Conservation (phyloP, 2,113 vertebrate species). For the Pholis gunnellus region DNA sequence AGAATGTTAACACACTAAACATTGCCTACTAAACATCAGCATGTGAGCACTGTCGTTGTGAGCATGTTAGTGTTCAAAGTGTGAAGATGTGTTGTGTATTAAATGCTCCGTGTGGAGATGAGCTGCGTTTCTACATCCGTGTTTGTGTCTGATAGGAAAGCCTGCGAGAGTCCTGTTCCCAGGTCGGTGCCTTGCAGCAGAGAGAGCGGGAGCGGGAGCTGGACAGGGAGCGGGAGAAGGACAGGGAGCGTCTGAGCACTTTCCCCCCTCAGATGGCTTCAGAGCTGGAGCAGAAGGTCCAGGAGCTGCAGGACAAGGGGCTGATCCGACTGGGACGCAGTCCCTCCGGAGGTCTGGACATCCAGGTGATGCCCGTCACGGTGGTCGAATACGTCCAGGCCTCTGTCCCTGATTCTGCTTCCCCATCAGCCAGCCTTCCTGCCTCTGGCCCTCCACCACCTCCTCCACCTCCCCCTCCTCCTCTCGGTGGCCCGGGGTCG, state of each 20-base stretch:
- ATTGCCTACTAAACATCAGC: not conserved
- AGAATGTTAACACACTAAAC: not conserved
- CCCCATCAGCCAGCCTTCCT: slow-evolving; percentile 23
- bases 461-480: slow-evolving; percentile 58
- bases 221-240: slow-evolving; percentile 79
- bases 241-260: slow-evolving; percentile 70
- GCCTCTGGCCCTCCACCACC: slow-evolving; percentile 30
- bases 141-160: slow-evolving; percentile 83
- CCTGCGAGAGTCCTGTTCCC: slow-evolving; percentile 83
- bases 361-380: slow-evolving; percentile 89
- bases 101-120: not conserved
- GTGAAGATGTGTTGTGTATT: not conserved
- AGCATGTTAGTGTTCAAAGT: not conserved
- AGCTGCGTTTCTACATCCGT: not conserved
- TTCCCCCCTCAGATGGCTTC: slow-evolving; percentile 28
- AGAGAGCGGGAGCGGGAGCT: slow-evolving; percentile 83
- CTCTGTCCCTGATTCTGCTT: slow-evolving; percentile 28
- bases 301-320: slow-evolving; percentile 91
- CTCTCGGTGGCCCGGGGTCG: not conserved
- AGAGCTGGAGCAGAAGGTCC: slow-evolving; percentile 89
- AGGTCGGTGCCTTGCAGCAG: slow-evolving; percentile 80
- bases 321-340: slow-evolving; percentile 87
- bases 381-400: slow-evolving; percentile 70
- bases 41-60: not conserved
- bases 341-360: slow-evolving; percentile 85